Evolutionary conservation across 2,888 invertebrate species (phyloP).

Genomic region (Hololepta plana): DNA sequence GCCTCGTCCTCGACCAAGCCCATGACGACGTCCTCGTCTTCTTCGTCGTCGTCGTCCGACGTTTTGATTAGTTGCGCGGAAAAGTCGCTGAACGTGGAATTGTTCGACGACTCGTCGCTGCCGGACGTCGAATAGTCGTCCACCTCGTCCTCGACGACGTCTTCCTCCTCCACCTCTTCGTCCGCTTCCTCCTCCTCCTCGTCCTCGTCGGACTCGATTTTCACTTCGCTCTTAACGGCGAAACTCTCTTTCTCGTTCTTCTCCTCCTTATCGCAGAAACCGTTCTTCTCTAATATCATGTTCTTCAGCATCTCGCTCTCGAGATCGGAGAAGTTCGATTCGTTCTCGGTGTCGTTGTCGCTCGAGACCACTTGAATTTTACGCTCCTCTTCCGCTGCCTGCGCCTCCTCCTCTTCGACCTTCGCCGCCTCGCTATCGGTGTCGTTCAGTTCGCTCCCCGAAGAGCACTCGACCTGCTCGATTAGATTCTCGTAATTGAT

Average conservation of each 20-base stretch:
- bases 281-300: conserved; percentile 11
- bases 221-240: conserved; percentile 6
- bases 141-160: not conserved
- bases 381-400: conserved; percentile 4
- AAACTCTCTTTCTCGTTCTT: conserved; percentile 5
- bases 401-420: conserved; percentile 5
- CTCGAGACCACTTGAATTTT: not conserved
- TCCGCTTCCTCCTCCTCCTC: conserved; percentile 11
- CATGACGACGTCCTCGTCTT: too few species aligned
- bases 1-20: not conserved
- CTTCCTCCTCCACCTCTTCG: conserved; percentile 10
- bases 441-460: too few species aligned
- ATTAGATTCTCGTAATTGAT: conserved; percentile 22
- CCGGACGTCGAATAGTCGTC: conserved; percentile 3
- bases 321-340: conserved; percentile 8
- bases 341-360: conserved; percentile 3
- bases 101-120: too few species aligned
- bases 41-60: conserved; percentile 7
- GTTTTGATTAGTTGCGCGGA: too few species aligned
- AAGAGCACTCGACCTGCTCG: conserved; percentile 15
- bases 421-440: conserved; percentile 7
- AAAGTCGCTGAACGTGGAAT: conserved; percentile 6
- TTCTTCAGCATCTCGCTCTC: conserved; percentile 13
- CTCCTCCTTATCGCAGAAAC: conserved; percentile 4
- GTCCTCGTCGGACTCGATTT: conserved; percentile 10